Percentiles rank a stretch among this genome's conserved stretches.
Conservation (phyloP, 2,888 invertebrate genomes). For the Thalpophila matura region DNA sequence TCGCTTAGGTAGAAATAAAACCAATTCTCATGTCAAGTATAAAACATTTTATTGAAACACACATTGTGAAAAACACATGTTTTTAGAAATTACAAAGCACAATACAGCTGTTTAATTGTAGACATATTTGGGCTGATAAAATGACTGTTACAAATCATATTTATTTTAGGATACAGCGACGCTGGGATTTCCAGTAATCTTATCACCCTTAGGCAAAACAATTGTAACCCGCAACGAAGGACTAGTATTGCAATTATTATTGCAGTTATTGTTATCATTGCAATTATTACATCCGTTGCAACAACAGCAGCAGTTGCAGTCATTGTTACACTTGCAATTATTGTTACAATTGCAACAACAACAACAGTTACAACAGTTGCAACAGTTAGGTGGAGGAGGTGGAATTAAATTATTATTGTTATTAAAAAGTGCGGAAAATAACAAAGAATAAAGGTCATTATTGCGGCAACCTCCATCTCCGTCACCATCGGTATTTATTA, state of each 20-base stretch:
- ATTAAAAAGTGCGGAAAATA: conserved; percentile 27
- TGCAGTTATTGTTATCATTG: conserved; percentile 3
- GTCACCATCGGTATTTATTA: conserved; percentile 46
- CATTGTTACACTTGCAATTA: conserved; percentile 1
- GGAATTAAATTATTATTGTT: conserved; percentile 12
- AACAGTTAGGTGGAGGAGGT: conserved; percentile 2
- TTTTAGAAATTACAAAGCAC: background rate
- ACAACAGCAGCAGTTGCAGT: conserved; percentile 5
- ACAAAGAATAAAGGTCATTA: conserved; percentile 31
- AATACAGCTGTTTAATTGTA: no score
- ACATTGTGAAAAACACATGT: background rate
- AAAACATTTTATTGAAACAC: conserved; percentile 18
- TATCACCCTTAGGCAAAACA: conserved; percentile 46
- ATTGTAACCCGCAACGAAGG: conserved; percentile 43
- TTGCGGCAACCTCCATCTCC: background rate
- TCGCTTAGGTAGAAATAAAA: background rate
- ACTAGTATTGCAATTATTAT: conserved; percentile 6
- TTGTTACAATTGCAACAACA: background rate
- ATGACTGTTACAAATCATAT: background rate
- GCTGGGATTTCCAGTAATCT: background rate
- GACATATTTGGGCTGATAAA: background rate
- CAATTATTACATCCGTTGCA: background rate
- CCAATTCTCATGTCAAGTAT: background rate
- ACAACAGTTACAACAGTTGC: conserved; percentile 11
- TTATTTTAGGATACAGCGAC: conserved; percentile 17